A percentile compares a stretch with the other conserved stretches of the same genome.
phyloP scores from a whole-genome alignment of 2,113 vertebrate genomes.

The Agapornis roseicollis region DNA sequence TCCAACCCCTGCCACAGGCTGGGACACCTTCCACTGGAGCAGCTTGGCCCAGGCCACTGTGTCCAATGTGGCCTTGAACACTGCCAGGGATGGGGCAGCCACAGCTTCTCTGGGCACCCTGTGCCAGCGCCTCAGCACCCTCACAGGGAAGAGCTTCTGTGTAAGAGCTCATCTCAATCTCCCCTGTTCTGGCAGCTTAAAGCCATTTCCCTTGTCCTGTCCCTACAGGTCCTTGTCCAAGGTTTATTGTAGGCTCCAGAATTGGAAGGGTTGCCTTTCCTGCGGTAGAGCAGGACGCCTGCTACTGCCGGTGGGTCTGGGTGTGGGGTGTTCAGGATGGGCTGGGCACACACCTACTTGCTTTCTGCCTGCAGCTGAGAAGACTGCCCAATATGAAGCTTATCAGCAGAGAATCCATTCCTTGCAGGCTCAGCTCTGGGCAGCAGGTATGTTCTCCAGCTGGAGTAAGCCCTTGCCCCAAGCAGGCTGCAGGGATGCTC shows the following conservation, averaged over 20 bases:
- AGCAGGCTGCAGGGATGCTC: background rate
- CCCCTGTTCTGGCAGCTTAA: background rate
- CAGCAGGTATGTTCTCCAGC: background rate
- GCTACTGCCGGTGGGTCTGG: background rate
- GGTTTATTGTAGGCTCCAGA: background rate
- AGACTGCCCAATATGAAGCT: background rate
- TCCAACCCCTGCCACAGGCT: background rate
- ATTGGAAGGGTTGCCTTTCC: background rate
- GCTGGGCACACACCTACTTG: background rate
- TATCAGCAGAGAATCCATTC: background rate
- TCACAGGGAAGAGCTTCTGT: too few relatives aligned
- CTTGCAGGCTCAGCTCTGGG: conserved; percentile 14
- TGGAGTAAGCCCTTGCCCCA: background rate
- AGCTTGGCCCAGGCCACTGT: background rate
- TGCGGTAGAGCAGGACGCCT: background rate
- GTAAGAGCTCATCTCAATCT: too few relatives aligned
- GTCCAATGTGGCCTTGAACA: too few relatives aligned
- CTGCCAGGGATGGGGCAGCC: too few relatives aligned
- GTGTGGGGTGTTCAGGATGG: background rate
- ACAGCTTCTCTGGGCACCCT: too few relatives aligned
- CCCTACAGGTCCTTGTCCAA: background rate
- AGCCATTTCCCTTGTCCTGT: background rate
- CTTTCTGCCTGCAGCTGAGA: background rate
- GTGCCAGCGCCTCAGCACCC: too few relatives aligned
- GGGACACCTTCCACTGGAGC: background rate